These are phyloP conservation scores for Pheosia tremula DNA, from an alignment of 2,888 invertebrate genomes.

Conservation along the genomic window DNA sequence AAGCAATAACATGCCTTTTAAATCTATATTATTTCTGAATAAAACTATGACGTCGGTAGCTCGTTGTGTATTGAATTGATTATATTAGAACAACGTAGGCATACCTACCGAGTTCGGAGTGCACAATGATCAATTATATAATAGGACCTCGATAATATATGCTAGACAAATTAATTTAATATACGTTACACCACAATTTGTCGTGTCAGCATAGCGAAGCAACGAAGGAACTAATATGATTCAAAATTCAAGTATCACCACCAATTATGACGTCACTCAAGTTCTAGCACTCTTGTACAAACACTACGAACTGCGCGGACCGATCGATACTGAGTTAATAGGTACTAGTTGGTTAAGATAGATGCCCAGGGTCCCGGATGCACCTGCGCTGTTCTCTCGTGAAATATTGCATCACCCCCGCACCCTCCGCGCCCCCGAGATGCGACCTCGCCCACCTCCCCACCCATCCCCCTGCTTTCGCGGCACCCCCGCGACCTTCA, in stretches of 20 bases:
- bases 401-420: constrained; percentile 43
- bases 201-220: too few species aligned
- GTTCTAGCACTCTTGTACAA: constrained; percentile 12
- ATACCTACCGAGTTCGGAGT: neutral
- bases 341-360: constrained; percentile 11
- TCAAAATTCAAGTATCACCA: constrained; percentile 28
- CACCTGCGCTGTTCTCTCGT: constrained; percentile 71
- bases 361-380: constrained; percentile 51
- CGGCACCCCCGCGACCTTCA: constrained; percentile 62
- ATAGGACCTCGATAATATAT: too few species aligned
- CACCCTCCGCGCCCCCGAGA: constrained; percentile 20
- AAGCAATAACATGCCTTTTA: too few species aligned
- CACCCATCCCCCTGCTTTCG: constrained; percentile 29
- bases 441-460: constrained; percentile 25
- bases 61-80: too few species aligned
- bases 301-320: constrained; percentile 5
- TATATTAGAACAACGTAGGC: too few species aligned
- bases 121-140: neutral
- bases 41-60: too few species aligned
- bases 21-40: too few species aligned
- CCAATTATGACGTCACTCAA: constrained; percentile 34
- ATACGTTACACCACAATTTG: too few species aligned
- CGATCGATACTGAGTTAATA: constrained; percentile 21
- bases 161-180: too few species aligned
- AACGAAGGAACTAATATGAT: neutral